Conservation (phyloP, 2,888 invertebrate species). For the Himalopsyche tibetana region DNA sequence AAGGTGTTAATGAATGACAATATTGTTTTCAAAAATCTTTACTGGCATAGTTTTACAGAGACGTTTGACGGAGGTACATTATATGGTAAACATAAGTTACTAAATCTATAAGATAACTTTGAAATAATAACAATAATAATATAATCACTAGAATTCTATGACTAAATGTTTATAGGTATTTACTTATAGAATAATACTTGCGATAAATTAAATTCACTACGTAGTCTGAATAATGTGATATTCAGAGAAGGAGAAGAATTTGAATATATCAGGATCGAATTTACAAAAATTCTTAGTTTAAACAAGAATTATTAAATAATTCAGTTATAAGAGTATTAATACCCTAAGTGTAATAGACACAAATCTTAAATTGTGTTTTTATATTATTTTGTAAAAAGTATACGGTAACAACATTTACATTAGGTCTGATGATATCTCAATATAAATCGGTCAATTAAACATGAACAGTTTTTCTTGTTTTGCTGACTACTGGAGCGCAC, state of each 20-base stretch:
- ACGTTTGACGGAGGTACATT: slow-evolving; percentile 34
- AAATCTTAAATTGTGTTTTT: too few relatives aligned
- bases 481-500: slow-evolving; percentile 71
- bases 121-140: neutral
- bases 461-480: slow-evolving; percentile 76
- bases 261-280: too few relatives aligned
- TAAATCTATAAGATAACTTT: slow-evolving; percentile 2
- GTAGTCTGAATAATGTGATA: neutral
- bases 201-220: neutral
- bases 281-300: too few relatives aligned
- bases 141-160: neutral
- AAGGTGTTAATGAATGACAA: neutral
- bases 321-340: too few relatives aligned
- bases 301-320: too few relatives aligned
- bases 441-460: slow-evolving; percentile 69
- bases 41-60: neutral
- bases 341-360: too few relatives aligned
- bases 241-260: slow-evolving; percentile 5
- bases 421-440: too few relatives aligned
- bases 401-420: too few relatives aligned
- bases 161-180: neutral
- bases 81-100: slow-evolving; percentile 30
- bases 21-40: slow-evolving; percentile 8
- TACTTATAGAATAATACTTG: slow-evolving; percentile 5
- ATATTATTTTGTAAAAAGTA: too few relatives aligned